Conservation (phyloP, 2,797 vertebrate genomes). For the Acomys russatus region DNA sequence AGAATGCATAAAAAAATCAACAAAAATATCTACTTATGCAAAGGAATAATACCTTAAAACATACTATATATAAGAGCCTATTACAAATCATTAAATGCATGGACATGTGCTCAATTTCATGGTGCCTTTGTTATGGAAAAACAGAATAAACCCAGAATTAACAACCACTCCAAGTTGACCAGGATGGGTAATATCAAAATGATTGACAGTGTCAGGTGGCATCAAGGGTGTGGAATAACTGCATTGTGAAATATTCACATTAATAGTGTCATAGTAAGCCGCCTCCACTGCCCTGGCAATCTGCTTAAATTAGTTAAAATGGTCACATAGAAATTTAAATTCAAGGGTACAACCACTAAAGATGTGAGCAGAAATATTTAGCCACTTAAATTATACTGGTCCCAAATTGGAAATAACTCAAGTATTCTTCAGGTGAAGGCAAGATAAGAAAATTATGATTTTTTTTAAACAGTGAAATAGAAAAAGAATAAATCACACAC, state of each 20-base stretch:
- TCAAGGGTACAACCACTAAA: background rate
- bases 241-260: background rate
- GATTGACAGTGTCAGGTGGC: background rate
- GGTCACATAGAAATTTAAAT: conserved; percentile 22
- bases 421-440: background rate
- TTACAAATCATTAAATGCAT: background rate
- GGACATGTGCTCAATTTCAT: conserved; percentile 22
- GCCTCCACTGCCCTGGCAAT: conserved; percentile 41
- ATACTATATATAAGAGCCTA: background rate
- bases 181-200: conserved; percentile 14
- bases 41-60: background rate
- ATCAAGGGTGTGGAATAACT: background rate
- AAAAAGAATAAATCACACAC: background rate
- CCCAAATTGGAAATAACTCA: background rate
- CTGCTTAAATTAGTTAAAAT: conserved; percentile 22
- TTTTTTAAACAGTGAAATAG: background rate
- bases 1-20: conserved; percentile 13
- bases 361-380: conserved; percentile 31
- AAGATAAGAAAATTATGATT: background rate
- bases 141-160: conserved; percentile 28
- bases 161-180: background rate
- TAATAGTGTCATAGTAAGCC: background rate
- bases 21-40: background rate
- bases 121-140: background rate
- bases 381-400: background rate